Conservation (phyloP, 2,888 invertebrate species). For the Autographa gamma region DNA sequence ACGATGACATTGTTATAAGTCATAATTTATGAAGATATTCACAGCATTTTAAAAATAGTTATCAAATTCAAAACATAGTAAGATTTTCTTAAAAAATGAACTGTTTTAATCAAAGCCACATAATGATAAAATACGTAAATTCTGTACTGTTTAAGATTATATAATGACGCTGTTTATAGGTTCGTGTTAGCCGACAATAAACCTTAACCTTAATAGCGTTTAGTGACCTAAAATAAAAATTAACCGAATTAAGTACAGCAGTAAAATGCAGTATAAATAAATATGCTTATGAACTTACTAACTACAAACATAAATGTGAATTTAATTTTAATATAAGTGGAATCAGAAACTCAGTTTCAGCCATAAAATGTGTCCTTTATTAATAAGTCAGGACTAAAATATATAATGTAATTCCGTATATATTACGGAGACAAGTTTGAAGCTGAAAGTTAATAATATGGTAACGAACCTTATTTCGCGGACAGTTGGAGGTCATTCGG, state of each 20-base stretch:
- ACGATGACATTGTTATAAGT: no score
- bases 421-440: constrained; percentile 24
- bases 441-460: constrained; percentile 34
- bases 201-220: background rate
- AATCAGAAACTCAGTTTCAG: background rate
- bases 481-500: constrained; percentile 28
- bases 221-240: background rate
- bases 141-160: background rate
- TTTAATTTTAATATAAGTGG: background rate
- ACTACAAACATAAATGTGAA: background rate
- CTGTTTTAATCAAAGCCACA: no score
- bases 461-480: constrained; percentile 26
- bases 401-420: constrained; percentile 5
- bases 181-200: background rate
- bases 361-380: background rate
- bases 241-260: background rate
- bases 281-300: background rate
- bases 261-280: background rate
- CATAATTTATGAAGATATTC: no score
- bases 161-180: background rate
- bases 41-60: no score
- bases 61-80: no score
- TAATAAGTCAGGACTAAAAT: background rate
- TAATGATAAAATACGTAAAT: no score
- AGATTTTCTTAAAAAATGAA: no score